These are phyloP conservation scores for Xenus cinereus DNA, from an alignment of 2,113 vertebrate genomes.

Conservation along the genomic window DNA sequence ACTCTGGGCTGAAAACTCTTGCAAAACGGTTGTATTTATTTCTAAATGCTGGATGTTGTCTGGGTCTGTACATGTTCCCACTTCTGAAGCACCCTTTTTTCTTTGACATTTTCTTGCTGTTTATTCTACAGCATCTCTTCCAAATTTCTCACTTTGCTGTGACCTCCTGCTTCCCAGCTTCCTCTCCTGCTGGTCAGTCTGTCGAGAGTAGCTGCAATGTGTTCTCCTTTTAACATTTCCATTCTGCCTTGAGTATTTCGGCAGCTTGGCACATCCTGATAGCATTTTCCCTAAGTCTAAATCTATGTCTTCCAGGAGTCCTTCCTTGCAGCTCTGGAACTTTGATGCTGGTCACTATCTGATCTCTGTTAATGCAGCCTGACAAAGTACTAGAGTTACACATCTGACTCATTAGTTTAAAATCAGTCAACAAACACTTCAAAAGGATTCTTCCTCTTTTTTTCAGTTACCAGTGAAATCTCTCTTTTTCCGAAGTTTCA, in stretches of 20 bases:
- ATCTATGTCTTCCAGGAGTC: background rate
- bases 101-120: constrained; percentile 13
- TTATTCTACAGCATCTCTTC: background rate
- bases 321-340: background rate
- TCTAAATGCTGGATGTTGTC: background rate
- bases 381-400: background rate
- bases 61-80: background rate
- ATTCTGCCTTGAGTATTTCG: background rate
- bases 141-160: background rate
- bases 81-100: background rate
- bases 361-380: background rate
- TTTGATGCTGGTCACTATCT: background rate
- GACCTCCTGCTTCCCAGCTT: background rate
- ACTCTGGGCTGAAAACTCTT: background rate
- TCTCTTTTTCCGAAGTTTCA: background rate
- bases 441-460: background rate
- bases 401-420: background rate
- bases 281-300: background rate
- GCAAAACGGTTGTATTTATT: background rate
- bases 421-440: background rate
- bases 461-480: background rate
- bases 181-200: background rate
- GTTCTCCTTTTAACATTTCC: background rate
- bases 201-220: background rate
- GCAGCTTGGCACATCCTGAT: background rate